Evolutionary conservation across 2,888 invertebrate species (phyloP).

Genomic region (Drosophila emarginata): DNA sequence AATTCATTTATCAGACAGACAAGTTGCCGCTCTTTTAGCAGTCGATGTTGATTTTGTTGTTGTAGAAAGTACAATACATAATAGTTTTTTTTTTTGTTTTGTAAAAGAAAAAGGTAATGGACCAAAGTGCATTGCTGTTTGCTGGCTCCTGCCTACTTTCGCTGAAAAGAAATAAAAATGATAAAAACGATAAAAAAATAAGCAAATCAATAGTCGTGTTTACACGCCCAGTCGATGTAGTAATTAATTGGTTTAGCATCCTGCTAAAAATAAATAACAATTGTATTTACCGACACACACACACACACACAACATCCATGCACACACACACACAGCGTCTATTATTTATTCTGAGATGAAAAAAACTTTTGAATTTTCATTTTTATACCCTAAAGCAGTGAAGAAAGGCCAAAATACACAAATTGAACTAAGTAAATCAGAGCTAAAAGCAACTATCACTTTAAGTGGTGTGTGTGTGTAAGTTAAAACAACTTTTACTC

Average conservation of each 20-base stretch:
- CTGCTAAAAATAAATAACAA: constrained; percentile 9
- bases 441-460: constrained; percentile 60
- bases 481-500: constrained; percentile 63
- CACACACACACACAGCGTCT: background rate
- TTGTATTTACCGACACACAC: background rate
- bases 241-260: constrained; percentile 50
- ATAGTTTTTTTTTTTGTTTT: background rate
- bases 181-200: background rate
- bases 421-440: constrained; percentile 46
- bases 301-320: background rate
- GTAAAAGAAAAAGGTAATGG: constrained; percentile 32
- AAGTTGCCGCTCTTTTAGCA: constrained; percentile 3
- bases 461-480: constrained; percentile 48
- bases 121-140: constrained; percentile 35
- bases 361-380: background rate
- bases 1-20: constrained; percentile 42
- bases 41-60: constrained; percentile 8
- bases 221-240: constrained; percentile 51
- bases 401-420: constrained; percentile 12
- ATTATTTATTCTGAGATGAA: background rate
- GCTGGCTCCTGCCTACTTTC: constrained; percentile 10
- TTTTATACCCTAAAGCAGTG: constrained; percentile 29
- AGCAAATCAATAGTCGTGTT: constrained; percentile 26
- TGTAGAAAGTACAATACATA: constrained; percentile 42
- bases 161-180: constrained; percentile 17